phyloP scores from a whole-genome alignment of 2,797 vertebrate genomes.

The Gallinago solitaria region DNA sequence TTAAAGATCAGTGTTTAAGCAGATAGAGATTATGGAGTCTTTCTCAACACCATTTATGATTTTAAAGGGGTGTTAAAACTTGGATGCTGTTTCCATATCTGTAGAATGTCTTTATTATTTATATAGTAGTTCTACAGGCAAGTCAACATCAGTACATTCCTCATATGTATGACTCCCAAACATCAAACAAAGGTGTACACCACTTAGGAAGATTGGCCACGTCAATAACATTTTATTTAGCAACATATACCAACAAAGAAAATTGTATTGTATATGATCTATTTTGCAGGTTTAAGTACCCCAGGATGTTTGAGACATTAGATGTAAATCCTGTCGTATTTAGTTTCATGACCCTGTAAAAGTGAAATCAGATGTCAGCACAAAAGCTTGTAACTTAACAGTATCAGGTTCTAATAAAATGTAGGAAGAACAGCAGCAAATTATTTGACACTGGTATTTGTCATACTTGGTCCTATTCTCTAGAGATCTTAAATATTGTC shows the following conservation, averaged over 20 bases:
- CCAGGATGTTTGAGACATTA: slow-evolving; percentile 17
- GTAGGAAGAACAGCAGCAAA: slow-evolving; percentile 8
- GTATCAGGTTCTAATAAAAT: slow-evolving; percentile 26
- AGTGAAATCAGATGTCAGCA: slow-evolving; percentile 36
- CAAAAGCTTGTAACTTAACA: background rate
- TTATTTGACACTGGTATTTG: slow-evolving; percentile 21
- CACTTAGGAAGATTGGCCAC: background rate
- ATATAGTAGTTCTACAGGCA: background rate
- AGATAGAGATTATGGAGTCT: background rate
- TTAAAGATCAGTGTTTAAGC: slow-evolving; percentile 14
- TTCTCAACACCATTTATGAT: background rate
- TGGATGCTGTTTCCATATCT: background rate
- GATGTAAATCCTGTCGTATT: slow-evolving; percentile 37
- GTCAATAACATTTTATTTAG: slow-evolving; percentile 8
- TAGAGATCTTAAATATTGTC: background rate
- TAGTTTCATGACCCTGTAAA: slow-evolving; percentile 39
- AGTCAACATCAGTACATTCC: background rate
- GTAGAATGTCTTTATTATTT: slow-evolving; percentile 2
- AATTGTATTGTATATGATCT: background rate
- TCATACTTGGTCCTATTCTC: slow-evolving; percentile 6
- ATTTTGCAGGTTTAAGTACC: background rate
- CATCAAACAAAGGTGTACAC: background rate
- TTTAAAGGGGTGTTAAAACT: background rate
- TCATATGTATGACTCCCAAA: background rate
- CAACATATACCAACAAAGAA: background rate